Evolutionary conservation across 2,113 vertebrate species (phyloP).

Genomic region (Proterorhinus semilunaris): DNA sequence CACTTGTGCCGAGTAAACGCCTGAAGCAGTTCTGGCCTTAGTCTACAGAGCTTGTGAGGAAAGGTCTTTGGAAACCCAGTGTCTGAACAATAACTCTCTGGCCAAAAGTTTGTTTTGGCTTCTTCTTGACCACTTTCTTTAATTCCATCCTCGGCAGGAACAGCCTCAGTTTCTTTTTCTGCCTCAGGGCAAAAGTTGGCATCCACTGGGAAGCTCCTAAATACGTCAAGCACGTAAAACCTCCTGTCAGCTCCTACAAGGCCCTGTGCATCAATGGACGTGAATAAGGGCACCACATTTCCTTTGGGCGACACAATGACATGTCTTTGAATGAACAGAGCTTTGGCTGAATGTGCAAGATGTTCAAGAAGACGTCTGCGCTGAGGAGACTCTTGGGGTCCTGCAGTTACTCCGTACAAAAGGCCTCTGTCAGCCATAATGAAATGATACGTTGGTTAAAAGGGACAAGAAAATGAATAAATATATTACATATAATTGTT

Average conservation of each 20-base stretch:
- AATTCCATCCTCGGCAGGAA: conserved; percentile 26
- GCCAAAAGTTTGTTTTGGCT: conserved; percentile 52
- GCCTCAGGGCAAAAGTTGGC: conserved; percentile 71
- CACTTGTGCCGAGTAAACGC: conserved; percentile 80
- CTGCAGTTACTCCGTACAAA: conserved; percentile 76
- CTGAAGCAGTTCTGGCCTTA: conserved; percentile 77
- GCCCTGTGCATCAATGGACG: conserved; percentile 78
- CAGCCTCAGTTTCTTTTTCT: conserved; percentile 32
- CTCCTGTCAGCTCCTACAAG: conserved; percentile 80
- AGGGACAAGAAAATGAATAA: not conserved
- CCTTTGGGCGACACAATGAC: conserved; percentile 61
- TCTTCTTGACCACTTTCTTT: conserved; percentile 31
- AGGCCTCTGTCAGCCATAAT: conserved; percentile 58
- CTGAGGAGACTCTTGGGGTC: conserved; percentile 69
- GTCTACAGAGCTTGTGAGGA: conserved; percentile 74
- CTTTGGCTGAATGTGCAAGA: conserved; percentile 74
- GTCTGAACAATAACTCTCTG: conserved; percentile 51
- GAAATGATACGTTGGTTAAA: not conserved
- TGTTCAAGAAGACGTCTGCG: conserved; percentile 70
- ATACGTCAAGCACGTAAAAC: conserved; percentile 80
- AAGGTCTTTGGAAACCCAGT: conserved; percentile 65
- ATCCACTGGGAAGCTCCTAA: conserved; percentile 77
- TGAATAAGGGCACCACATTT: conserved; percentile 75
- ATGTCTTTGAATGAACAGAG: conserved; percentile 73
- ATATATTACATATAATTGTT: too few relatives aligned